phyloP scores from a whole-genome alignment of 30 jellyfish, hydroid and myxozoan genomes.

The Morbakka virulenta region DNA sequence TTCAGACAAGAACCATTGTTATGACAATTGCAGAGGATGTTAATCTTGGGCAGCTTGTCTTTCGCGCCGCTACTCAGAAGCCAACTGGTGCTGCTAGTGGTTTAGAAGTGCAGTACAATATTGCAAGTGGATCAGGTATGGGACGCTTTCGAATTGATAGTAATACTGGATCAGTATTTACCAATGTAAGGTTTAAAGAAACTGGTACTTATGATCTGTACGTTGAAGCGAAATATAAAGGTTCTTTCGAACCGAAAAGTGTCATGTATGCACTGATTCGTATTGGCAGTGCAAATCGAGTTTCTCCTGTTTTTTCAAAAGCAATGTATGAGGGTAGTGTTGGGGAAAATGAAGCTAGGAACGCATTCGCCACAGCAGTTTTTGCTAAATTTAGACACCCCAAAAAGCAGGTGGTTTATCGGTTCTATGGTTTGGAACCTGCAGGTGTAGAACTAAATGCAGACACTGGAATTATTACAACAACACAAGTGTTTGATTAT shows the following conservation, averaged over 20 bases:
- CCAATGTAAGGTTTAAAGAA: constrained; percentile 62
- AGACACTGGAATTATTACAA: constrained; percentile 72
- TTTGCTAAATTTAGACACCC: constrained; percentile 77
- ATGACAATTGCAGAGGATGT: constrained; percentile 46
- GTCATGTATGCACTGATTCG: constrained; percentile 71
- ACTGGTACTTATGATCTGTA: constrained; percentile 62
- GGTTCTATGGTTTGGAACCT: constrained; percentile 21
- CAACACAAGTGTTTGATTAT: constrained; percentile 56
- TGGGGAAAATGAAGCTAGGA: constrained; percentile 59
- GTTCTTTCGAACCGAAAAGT: constrained; percentile 45
- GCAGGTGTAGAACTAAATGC: constrained; percentile 62
- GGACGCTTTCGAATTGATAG: constrained; percentile 78
- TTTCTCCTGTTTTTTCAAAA: constrained; percentile 59
- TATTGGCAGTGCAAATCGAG: constrained; percentile 32
- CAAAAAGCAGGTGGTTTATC: constrained; percentile 34
- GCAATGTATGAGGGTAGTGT: constrained; percentile 76
- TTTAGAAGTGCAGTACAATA: constrained; percentile 47
- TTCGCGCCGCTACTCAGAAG: constrained; percentile 43
- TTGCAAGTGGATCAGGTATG: constrained; percentile 87
- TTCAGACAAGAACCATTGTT: constrained; percentile 73
- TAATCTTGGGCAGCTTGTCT: constrained; percentile 17
- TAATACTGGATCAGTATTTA: constrained; percentile 64
- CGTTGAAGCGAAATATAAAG: constrained; percentile 78
- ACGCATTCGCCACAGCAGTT: constrained; percentile 76
- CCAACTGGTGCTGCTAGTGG: constrained; percentile 33